phyloP scores from a whole-genome alignment of 2,113 vertebrate genomes.

The Corynorhinus townsendii region DNA sequence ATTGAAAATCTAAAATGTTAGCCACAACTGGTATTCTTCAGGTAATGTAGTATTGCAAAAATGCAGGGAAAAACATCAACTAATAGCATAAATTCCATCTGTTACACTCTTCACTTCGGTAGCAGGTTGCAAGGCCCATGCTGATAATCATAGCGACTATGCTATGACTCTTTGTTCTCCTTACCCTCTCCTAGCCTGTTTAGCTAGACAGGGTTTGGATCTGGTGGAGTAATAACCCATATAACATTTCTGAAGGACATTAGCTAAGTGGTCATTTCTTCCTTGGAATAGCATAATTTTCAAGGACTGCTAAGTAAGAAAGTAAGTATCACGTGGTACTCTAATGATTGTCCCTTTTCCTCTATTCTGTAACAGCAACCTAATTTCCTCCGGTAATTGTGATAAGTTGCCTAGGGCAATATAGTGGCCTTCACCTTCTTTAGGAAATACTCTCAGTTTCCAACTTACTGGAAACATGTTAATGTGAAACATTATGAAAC shows the following conservation, averaged over 20 bases:
- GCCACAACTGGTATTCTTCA: background rate
- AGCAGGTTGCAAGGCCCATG: background rate
- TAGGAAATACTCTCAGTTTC: background rate
- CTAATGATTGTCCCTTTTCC: background rate
- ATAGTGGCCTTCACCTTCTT: background rate
- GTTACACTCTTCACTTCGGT: background rate
- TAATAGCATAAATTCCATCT: background rate
- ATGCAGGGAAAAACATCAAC: background rate
- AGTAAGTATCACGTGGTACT: background rate
- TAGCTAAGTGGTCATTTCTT: background rate
- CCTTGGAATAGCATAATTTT: background rate
- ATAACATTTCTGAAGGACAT: too few species aligned
- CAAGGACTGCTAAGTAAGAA: background rate
- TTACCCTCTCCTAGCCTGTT: background rate
- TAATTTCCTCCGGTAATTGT: background rate
- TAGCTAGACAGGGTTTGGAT: background rate
- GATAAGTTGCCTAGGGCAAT: background rate
- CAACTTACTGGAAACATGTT: background rate
- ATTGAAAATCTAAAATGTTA: background rate
- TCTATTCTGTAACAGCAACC: background rate
- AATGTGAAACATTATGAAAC: background rate
- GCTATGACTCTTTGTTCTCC: background rate
- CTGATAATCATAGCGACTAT: background rate
- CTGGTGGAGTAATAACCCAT: background rate
- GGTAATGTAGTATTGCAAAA: background rate